phyloP scores from a whole-genome alignment of 2,888 invertebrate species.

The Coronaproctus castanopsis region DNA sequence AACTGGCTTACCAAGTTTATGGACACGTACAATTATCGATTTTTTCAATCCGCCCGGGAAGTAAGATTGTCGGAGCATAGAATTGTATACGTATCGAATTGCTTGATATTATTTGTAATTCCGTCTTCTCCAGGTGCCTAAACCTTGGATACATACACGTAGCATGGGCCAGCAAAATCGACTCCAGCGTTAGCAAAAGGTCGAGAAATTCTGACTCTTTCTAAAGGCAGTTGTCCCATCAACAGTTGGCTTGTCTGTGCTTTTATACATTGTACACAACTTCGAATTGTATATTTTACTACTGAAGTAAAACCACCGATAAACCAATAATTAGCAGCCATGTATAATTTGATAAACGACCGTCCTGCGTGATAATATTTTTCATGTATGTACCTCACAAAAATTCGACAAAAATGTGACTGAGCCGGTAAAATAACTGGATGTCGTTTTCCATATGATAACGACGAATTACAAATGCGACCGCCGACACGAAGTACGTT shows the following conservation, averaged over 20 bases:
- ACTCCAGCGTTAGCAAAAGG: background rate
- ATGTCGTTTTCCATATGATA: background rate
- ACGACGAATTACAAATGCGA: background rate
- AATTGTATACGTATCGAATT: background rate
- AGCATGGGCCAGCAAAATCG: slow-evolving; percentile 7
- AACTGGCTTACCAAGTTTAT: background rate
- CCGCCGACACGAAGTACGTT: slow-evolving; percentile 3
- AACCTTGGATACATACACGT: too few relatives aligned
- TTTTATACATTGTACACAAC: background rate
- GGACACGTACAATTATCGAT: background rate
- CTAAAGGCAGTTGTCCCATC: slow-evolving; percentile 4
- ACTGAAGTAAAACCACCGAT: background rate
- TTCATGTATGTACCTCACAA: slow-evolving; percentile 1
- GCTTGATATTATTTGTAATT: background rate
- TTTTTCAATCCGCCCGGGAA: background rate
- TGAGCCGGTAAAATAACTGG: background rate
- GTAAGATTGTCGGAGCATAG: background rate
- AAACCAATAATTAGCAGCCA: background rate
- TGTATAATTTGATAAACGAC: background rate
- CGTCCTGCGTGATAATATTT: background rate
- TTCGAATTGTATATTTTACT: background rate
- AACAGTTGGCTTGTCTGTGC: background rate
- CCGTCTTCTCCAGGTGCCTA: background rate
- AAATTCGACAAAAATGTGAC: background rate
- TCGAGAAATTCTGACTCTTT: background rate